These are phyloP conservation scores for Hapalemur alaotrensis DNA, from an alignment of 2,797 vertebrate species.

Conservation along the genomic window DNA sequence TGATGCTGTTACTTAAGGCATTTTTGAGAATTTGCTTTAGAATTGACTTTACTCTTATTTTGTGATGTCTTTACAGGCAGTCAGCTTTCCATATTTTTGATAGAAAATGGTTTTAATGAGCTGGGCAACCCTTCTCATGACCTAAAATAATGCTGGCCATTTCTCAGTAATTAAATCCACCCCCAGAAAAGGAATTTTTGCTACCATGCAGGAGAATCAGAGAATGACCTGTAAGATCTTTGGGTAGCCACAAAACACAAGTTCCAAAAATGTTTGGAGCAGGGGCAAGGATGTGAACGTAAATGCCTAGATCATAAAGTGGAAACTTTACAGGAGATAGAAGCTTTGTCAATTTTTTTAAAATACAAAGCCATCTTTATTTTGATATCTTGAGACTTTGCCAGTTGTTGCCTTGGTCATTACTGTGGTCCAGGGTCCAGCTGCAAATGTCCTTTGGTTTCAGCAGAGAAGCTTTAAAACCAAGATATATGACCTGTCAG, in stretches of 20 bases:
- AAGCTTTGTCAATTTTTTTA: background rate
- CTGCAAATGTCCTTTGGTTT: background rate
- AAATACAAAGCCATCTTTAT: background rate
- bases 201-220: background rate
- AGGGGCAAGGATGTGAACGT: background rate
- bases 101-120: background rate
- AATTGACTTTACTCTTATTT: background rate
- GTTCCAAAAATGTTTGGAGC: background rate
- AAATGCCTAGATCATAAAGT: background rate
- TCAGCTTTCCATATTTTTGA: background rate
- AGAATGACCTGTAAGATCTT: background rate
- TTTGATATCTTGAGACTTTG: background rate
- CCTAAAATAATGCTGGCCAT: background rate
- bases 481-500: background rate
- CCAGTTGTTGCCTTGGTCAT: background rate
- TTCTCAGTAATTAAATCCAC: background rate
- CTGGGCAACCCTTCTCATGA: background rate
- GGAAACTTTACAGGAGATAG: background rate
- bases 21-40: constrained; percentile 7
- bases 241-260: background rate
- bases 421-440: background rate
- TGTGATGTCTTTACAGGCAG: background rate
- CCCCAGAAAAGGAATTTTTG: background rate
- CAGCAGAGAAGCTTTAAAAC: background rate
- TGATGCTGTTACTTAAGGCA: background rate